A percentile compares a stretch with the other conserved stretches of the same genome.
Evolutionary conservation across 2,888 invertebrate species (phyloP).

Genomic region (Plebejus argus): DNA sequence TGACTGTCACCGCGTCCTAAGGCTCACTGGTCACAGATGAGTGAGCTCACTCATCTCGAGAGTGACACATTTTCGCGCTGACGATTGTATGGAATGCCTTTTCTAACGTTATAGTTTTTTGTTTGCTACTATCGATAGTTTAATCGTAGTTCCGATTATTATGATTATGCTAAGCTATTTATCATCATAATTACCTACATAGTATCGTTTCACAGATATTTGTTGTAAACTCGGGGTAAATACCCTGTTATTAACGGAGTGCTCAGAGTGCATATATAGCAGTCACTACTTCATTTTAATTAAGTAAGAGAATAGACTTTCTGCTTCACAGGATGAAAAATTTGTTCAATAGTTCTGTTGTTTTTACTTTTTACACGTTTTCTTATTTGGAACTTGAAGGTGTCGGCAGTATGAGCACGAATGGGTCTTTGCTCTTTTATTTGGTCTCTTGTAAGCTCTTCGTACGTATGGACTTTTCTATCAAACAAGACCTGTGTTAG

Average conservation of each 20-base stretch:
- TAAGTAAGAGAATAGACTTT: no score
- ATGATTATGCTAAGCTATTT: conserved; percentile 20
- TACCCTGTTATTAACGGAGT: not conserved
- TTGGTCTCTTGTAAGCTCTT: not conserved
- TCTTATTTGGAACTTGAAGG: not conserved
- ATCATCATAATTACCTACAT: not conserved
- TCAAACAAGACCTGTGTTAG: no score
- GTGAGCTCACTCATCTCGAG: no score
- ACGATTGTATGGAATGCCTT: no score
- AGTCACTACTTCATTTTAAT: no score
- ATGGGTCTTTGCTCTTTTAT: not conserved
- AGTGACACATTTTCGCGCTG: no score
- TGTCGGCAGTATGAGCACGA: not conserved
- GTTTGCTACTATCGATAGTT: not conserved
- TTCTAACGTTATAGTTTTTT: no score
- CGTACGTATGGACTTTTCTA: not conserved
- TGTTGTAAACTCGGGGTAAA: not conserved
- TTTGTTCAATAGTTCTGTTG: not conserved
- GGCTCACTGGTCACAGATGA: no score
- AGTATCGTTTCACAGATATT: not conserved
- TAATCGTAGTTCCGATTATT: conserved; percentile 14
- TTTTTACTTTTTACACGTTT: not conserved
- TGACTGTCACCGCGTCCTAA: no score
- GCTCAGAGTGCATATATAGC: not conserved
- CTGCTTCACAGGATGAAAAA: no score